Evolutionary conservation across 2,113 vertebrate species (phyloP).

Genomic region (Oenanthe oenanthe): DNA sequence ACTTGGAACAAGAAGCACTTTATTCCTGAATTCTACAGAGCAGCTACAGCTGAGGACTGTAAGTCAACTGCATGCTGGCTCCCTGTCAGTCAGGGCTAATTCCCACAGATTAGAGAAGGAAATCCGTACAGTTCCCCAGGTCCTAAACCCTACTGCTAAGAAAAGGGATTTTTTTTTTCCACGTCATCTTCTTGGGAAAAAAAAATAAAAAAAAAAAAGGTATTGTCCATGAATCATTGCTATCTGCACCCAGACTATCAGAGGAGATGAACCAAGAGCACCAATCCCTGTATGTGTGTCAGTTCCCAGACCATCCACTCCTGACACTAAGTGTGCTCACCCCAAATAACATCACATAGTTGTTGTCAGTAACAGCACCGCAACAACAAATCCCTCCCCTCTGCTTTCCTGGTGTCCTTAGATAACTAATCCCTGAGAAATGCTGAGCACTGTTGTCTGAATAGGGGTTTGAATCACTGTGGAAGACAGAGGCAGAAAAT

Average conservation of each 20-base stretch:
- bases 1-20: neutral
- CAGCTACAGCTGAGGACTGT: neutral
- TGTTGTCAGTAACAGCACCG: neutral
- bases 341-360: accelerated
- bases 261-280: neutral
- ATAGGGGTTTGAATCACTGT: neutral
- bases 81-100: constrained; percentile 44
- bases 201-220: accelerated
- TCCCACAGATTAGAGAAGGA: constrained; percentile 49
- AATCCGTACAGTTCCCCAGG: neutral
- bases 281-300: neutral
- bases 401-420: neutral
- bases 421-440: neutral
- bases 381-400: neutral
- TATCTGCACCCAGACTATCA: neutral
- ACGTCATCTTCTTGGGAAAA: neutral
- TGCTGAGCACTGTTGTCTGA: neutral
- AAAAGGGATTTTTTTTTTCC: neutral
- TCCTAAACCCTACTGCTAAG: neutral
- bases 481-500: neutral
- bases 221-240: neutral
- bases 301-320: neutral
- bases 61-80: neutral
- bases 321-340: accelerated
- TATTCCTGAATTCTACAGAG: neutral